Evolutionary conservation across 2,797 vertebrate genomes (phyloP).

Genomic region (Leucoraja ocellata): DNA sequence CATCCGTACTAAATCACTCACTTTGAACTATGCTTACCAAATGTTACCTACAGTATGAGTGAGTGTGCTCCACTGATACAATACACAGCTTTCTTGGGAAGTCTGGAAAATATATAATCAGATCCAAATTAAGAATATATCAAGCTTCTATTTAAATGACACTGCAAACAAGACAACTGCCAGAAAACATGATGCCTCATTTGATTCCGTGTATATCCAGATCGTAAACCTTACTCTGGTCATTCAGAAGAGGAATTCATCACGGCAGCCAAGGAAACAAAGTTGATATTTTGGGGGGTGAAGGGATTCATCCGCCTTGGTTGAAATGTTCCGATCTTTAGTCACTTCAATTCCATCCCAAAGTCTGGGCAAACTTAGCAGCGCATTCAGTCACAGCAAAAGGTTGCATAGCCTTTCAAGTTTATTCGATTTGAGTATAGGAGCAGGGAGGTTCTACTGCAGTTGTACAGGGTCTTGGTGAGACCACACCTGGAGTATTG

Average conservation of each 20-base stretch:
- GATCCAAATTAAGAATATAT: neutral
- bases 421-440: too few relatives aligned
- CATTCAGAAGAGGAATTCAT: slow-evolving; percentile 11
- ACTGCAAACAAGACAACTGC: neutral
- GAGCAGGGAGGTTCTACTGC: too few relatives aligned
- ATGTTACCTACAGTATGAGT: neutral
- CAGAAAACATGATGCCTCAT: neutral
- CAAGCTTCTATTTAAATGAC: neutral
- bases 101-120: neutral
- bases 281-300: neutral
- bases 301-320: neutral
- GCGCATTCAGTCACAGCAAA: neutral
- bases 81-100: slow-evolving; percentile 25
- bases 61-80: slow-evolving; percentile 12
- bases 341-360: neutral
- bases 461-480: too few relatives aligned
- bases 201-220: neutral
- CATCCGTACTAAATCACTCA: slow-evolving; percentile 27
- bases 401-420: neutral
- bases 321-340: neutral
- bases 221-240: neutral
- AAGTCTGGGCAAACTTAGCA: neutral
- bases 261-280: neutral
- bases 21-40: slow-evolving; percentile 20
- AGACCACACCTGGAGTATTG: too few relatives aligned